Percentiles rank a stretch among this genome's conserved stretches.
Evolutionary conservation across 37 sponge, comb jelly and placozoan genomes (phyloP).

Genomic region (Cladorhizidae sp.): DNA sequence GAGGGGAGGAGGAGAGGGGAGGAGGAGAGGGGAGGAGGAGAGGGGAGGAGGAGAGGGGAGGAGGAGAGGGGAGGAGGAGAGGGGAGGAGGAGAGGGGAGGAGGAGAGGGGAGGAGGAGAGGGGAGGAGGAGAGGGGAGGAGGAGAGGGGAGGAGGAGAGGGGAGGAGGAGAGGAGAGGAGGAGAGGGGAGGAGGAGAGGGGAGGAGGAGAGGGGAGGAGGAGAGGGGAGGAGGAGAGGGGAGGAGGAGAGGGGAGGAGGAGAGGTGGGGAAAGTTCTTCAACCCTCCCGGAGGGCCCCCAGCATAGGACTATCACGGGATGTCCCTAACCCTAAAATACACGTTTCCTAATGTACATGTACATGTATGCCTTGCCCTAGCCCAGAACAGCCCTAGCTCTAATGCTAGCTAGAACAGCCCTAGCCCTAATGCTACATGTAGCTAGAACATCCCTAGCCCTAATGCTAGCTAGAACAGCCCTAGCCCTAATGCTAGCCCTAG

Average conservation of each 20-base stretch:
- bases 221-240: background rate
- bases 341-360: no score
- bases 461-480: no score
- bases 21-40: background rate
- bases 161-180: constrained; percentile 1
- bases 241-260: constrained; percentile 2
- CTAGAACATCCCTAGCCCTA: no score
- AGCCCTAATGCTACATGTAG: no score
- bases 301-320: no score
- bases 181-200: background rate
- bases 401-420: no score
- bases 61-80: constrained; percentile 12
- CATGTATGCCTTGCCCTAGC: no score
- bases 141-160: constrained; percentile 5
- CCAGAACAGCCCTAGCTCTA: no score
- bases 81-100: constrained; percentile 7
- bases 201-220: background rate
- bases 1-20: constrained; percentile 10
- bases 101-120: background rate
- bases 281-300: no score
- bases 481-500: no score
- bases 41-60: background rate
- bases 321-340: no score
- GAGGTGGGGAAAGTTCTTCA: no score
- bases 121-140: background rate